These are phyloP conservation scores for Caenorhabditis macrosperma DNA, from an alignment of 2,888 invertebrate genomes.

Conservation along the genomic window DNA sequence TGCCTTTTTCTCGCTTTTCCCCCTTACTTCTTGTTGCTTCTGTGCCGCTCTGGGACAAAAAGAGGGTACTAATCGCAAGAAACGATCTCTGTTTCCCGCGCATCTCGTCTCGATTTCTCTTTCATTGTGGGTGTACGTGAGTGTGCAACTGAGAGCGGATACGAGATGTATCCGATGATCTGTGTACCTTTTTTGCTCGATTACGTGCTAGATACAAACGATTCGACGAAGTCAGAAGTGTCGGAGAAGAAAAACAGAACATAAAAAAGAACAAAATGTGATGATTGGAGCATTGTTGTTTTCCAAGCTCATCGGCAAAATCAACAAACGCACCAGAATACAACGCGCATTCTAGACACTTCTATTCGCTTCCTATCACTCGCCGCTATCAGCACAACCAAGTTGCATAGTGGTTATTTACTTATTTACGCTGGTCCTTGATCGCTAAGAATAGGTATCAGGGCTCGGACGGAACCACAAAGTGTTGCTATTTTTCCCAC, in stretches of 20 bases:
- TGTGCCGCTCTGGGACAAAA: conserved; percentile 18
- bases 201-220: background rate
- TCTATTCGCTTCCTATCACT: conserved; percentile 20
- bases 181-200: background rate
- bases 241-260: background rate
- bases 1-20: conserved; percentile 42
- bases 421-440: conserved; percentile 52
- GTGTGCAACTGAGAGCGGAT: conserved; percentile 10
- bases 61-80: conserved; percentile 46
- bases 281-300: too few species aligned
- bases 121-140: conserved; percentile 1
- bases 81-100: conserved; percentile 44
- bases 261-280: too few species aligned
- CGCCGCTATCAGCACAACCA: conserved; percentile 3
- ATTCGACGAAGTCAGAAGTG: background rate
- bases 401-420: background rate
- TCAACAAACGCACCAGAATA: conserved; percentile 17
- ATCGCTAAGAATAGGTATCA: conserved; percentile 41
- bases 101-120: conserved; percentile 31
- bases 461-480: background rate
- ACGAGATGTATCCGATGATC: too few species aligned
- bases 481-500: conserved; percentile 4
- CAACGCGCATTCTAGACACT: conserved; percentile 31
- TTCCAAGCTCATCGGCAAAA: background rate
- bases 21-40: conserved; percentile 29